These are phyloP conservation scores for Chloropsis cyanopogon DNA, from an alignment of 2,113 vertebrate genomes.

Conservation along the genomic window DNA sequence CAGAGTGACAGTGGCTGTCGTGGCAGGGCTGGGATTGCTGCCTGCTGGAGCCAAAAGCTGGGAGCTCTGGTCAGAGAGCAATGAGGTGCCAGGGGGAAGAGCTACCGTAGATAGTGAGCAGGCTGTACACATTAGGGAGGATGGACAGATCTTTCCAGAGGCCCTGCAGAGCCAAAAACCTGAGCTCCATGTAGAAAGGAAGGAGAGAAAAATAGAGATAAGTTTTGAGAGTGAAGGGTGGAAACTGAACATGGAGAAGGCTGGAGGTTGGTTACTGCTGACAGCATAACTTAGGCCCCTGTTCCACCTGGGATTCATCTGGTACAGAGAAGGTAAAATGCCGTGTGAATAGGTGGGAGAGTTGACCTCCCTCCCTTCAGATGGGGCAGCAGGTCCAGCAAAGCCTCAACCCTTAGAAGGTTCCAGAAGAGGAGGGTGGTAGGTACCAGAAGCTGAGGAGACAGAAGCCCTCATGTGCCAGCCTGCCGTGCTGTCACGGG, in stretches of 20 bases:
- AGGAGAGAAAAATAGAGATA: background rate
- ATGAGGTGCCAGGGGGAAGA: background rate
- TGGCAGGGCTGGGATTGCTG: background rate
- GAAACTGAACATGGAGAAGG: background rate
- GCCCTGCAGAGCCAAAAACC: background rate
- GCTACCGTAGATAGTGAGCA: background rate
- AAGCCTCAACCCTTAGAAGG: background rate
- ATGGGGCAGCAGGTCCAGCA: background rate
- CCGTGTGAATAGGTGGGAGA: background rate
- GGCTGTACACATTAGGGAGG: background rate
- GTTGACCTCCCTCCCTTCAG: background rate
- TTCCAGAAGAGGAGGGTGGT: background rate
- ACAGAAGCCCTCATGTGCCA: background rate
- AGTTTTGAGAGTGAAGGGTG: background rate
- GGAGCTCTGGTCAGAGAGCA: background rate
- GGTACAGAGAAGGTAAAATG: background rate
- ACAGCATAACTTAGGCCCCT: background rate
- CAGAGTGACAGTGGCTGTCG: background rate
- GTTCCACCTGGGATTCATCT: background rate
- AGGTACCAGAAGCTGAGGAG: background rate
- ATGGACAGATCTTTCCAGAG: background rate
- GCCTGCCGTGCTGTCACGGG: background rate
- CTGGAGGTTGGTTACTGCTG: background rate
- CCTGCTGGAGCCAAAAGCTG: background rate
- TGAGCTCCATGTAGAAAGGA: background rate